Percentiles rank a stretch among this genome's conserved stretches.
These are phyloP conservation scores for Ridgeia piscesae DNA, from an alignment of 1,140 invertebrate species.

Conservation along the genomic window DNA sequence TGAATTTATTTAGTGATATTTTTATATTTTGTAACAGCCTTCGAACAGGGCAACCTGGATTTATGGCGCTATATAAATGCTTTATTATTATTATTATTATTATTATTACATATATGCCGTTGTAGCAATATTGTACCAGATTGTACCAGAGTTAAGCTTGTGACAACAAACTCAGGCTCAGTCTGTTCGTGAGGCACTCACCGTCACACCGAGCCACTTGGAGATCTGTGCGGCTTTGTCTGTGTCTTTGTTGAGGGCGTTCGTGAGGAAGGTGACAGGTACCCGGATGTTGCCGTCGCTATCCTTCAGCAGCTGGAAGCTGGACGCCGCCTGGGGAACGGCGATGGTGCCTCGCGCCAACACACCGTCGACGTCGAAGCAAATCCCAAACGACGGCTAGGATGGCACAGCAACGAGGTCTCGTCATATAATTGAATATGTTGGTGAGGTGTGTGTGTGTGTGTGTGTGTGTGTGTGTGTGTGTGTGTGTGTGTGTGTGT, in stretches of 20 bases:
- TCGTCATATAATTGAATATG: not conserved
- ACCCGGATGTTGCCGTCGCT: conserved; percentile 65
- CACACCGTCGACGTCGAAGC: conserved; percentile 77
- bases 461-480: not conserved
- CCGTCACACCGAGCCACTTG: conserved; percentile 67
- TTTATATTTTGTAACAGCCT: too few species aligned
- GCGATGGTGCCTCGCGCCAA: conserved; percentile 69
- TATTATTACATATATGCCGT: too few species aligned
- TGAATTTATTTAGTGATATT: too few species aligned
- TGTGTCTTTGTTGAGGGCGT: conserved; percentile 67
- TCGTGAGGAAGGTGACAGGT: conserved; percentile 72
- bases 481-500: not conserved
- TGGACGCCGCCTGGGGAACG: conserved; percentile 65
- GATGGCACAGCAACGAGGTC: not conserved
- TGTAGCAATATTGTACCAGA: too few species aligned
- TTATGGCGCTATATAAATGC: too few species aligned
- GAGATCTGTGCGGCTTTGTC: conserved; percentile 69
- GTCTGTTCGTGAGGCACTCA: conserved; percentile 42
- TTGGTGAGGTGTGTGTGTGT: not conserved
- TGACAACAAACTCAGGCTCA: not conserved
- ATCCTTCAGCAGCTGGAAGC: conserved; percentile 64
- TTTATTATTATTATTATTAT: too few species aligned
- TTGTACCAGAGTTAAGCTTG: not conserved
- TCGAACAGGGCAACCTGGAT: too few species aligned
- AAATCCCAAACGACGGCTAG: conserved; percentile 63